A percentile compares a stretch with the other conserved stretches of the same genome.
Evolutionary conservation across 2,888 invertebrate species (phyloP).

Genomic region (Augochlorella aurata): DNA sequence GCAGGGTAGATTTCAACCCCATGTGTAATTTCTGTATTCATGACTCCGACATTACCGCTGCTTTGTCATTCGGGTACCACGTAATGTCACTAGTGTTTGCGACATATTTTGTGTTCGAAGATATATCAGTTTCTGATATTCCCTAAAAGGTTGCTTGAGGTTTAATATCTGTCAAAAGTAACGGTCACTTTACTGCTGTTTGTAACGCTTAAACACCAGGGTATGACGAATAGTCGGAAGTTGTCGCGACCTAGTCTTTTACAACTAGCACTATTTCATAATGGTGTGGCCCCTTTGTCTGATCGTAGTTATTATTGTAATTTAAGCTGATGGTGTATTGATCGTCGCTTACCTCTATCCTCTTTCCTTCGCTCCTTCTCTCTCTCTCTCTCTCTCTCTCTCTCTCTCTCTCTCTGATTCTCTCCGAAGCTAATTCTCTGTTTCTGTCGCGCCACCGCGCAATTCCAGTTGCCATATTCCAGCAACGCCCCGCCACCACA

Average conservation of each 20-base stretch:
- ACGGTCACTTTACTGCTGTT: constrained; percentile 45
- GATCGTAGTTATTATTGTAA: constrained; percentile 73
- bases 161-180: neutral
- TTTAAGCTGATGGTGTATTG: constrained; percentile 75
- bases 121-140: too few species aligned
- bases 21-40: too few species aligned
- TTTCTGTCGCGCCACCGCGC: constrained; percentile 46
- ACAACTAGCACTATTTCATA: constrained; percentile 67
- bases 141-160: neutral
- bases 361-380: constrained; percentile 17
- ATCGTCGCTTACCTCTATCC: constrained; percentile 66
- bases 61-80: too few species aligned
- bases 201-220: constrained; percentile 50
- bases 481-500: constrained; percentile 64
- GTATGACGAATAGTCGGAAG: constrained; percentile 52
- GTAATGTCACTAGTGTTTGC: too few species aligned
- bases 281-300: constrained; percentile 66
- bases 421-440: constrained; percentile 11
- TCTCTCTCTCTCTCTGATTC: constrained; percentile 20
- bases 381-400: constrained; percentile 32
- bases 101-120: too few species aligned
- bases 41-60: too few species aligned
- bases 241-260: constrained; percentile 55
- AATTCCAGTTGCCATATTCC: constrained; percentile 74
- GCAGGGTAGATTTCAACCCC: too few species aligned